Evolutionary conservation across 2,888 invertebrate species (phyloP), one percentile per base, ranked within the genome.

Genomic region (Choreutis nemorana): DNA sequence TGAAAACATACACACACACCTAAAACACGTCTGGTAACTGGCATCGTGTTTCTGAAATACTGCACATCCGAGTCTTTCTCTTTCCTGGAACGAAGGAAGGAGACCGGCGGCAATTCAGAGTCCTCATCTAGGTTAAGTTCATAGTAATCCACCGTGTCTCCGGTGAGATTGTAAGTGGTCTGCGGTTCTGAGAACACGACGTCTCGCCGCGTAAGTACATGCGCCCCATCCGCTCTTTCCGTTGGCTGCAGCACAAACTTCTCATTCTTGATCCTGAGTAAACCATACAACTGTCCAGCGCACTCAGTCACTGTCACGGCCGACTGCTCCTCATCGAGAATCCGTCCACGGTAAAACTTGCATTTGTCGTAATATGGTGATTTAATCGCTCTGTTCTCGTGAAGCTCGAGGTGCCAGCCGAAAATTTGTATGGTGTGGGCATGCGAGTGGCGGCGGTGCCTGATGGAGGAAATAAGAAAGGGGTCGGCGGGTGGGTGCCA

Each of bases 241-340:
- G 53, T 60, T 30, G 83, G 83, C 44, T 82, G 70, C 26, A 83
- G 51, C 23, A 81, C 66, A 29, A 80, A 82, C 31, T 77, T 67
- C 29, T 72, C 63, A 7, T 61, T 55, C 2, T 61, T 63, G 2
- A 81, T 63, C 36, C 70, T 65, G 25, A 83, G 58, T 39, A 83
- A 44, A 3, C 82, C 83, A 35, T 81, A 83, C 35, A 83, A 56
- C 40, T 77, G 75, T 7, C 71, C 72, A 1, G 55, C 64, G 41
- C 83, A 83, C 28, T 82, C 72, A 2, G 83, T 83, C 30, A 83
- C 60, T 1, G 82, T 73, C 2, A 68, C 82, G 4, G 70, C 48
- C 0, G 83, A 83, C 4, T 50, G 46, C 8, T 55, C 50, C 30
- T 72, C 70, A 31, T 63, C 54, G 18, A 61, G 41, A n/a, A 78